A percentile compares a stretch with the other conserved stretches of the same genome.
phyloP scores from a whole-genome alignment of 1,140 invertebrate species.

The Phymorhynchus buccinoides region DNA sequence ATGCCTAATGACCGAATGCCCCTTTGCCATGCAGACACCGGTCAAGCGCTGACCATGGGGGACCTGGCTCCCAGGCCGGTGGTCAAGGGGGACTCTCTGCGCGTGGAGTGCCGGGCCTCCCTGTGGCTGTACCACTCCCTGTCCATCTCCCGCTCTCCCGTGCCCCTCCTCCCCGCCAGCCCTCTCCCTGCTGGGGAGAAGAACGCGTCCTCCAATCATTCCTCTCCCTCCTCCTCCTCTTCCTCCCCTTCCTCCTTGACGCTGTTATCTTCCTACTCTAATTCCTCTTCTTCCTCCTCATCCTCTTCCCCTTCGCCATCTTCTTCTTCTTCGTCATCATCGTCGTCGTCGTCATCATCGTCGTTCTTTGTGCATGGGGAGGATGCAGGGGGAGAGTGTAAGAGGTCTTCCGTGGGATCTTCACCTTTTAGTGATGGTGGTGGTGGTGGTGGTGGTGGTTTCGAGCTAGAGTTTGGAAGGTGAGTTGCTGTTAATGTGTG shows the following conservation, averaged over 20 bases:
- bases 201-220: too few species aligned
- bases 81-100: conserved; percentile 47
- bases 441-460: background rate
- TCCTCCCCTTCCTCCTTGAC: background rate
- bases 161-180: too few species aligned
- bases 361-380: background rate
- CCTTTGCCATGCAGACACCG: conserved; percentile 11
- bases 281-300: background rate
- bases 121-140: conserved; percentile 47
- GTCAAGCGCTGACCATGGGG: background rate
- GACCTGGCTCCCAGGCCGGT: background rate
- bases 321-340: background rate
- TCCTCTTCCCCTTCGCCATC: background rate
- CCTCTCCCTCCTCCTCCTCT: background rate
- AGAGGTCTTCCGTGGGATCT: too few species aligned
- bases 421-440: too few species aligned
- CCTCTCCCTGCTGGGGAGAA: too few species aligned
- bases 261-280: too few species aligned
- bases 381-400: background rate
- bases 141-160: conserved; percentile 24
- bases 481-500: too few species aligned
- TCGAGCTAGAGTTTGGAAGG: background rate
- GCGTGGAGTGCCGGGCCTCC: conserved; percentile 47
- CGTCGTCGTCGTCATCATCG: background rate
- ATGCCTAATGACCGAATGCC: too few species aligned